Conservation (phyloP, 2,113 vertebrate genomes). For the Cryptomyrus ogoouensis region DNA sequence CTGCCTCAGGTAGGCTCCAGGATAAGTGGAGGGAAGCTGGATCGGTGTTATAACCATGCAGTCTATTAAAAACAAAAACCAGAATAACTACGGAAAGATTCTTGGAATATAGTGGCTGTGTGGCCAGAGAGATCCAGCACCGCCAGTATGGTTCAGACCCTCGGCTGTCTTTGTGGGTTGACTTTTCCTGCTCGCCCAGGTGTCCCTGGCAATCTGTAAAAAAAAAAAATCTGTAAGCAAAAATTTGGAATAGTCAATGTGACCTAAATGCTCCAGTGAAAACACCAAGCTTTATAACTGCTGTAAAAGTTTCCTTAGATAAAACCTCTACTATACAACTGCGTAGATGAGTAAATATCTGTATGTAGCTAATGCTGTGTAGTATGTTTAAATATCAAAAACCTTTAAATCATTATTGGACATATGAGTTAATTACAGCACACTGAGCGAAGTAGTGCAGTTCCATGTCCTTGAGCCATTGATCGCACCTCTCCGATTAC, state of each 20-base stretch:
- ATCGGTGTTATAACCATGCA: not conserved
- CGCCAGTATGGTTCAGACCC: not conserved
- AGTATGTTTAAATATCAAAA: not conserved
- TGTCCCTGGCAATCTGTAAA: not conserved
- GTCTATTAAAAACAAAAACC: not conserved
- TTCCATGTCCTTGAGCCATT: conserved; percentile 19
- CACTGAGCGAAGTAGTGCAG: not conserved
- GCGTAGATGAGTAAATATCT: not conserved
- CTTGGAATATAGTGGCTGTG: not conserved
- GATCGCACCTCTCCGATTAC: conserved; percentile 14
- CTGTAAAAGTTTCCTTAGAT: not conserved
- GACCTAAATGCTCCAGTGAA: not conserved
- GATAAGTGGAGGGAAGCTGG: not conserved
- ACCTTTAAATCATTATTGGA: not conserved
- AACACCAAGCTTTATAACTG: not conserved
- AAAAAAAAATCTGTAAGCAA: not conserved
- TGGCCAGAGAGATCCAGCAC: not conserved
- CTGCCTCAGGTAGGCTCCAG: not conserved
- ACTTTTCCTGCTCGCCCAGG: not conserved
- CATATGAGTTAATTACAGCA: not conserved
- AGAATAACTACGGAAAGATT: not conserved
- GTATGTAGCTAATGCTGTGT: not conserved
- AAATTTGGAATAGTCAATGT: not conserved
- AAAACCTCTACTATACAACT: not conserved
- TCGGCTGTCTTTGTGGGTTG: not conserved